Evolutionary conservation across 2,888 invertebrate species (phyloP).

Genomic region (Cordilura impudica): DNA sequence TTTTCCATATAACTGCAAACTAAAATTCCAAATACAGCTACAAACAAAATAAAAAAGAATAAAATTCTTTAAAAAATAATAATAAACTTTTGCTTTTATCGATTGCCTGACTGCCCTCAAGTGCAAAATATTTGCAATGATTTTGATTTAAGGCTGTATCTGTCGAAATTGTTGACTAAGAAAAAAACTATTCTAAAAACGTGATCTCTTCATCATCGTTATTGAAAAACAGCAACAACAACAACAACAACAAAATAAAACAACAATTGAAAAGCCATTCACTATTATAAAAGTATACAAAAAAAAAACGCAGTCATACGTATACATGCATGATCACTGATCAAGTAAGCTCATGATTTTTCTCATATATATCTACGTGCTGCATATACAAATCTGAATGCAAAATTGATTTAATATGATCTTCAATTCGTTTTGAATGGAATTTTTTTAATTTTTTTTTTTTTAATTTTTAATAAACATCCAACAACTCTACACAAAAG

Average conservation of each 20-base stretch:
- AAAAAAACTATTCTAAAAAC: constrained; percentile 51
- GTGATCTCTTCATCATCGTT: constrained; percentile 56
- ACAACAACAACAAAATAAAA: too few species aligned
- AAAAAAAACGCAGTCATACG: constrained; percentile 5
- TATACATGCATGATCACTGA: not conserved
- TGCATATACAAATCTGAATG: constrained; percentile 39
- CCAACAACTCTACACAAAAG: constrained; percentile 9
- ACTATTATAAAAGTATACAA: not conserved
- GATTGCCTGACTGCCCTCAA: constrained; percentile 59
- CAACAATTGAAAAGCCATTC: constrained; percentile 13
- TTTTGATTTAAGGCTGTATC: constrained; percentile 52
- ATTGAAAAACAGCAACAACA: not conserved
- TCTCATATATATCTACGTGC: not conserved
- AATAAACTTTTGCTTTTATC: constrained; percentile 54
- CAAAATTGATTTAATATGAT: constrained; percentile 34
- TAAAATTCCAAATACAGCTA: constrained; percentile 8
- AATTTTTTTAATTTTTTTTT: constrained; percentile 18
- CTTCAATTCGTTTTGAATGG: constrained; percentile 29
- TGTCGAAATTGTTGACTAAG: constrained; percentile 24
- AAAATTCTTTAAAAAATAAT: not conserved
- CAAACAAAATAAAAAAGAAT: not conserved
- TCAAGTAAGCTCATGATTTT: not conserved
- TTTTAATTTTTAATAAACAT: not conserved
- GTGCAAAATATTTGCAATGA: constrained; percentile 55
- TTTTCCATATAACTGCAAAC: constrained; percentile 22